Percentiles rank a stretch among this genome's conserved stretches.
Evolutionary conservation across 92 coral and sea anemone genomes (phyloP).

Genomic region (Zoanthus solanderi): DNA sequence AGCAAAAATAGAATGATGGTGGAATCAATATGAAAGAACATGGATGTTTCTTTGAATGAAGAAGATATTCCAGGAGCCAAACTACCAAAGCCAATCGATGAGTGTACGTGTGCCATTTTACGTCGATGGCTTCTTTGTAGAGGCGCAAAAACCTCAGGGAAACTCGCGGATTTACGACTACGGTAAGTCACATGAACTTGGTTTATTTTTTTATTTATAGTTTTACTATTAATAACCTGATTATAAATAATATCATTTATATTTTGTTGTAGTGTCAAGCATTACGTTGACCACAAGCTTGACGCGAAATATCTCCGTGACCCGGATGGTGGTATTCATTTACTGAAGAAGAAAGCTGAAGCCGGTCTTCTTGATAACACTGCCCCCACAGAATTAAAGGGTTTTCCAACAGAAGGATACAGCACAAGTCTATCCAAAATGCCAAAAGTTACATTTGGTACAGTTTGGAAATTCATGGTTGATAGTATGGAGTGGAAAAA

Average conservation of each 20-base stretch:
- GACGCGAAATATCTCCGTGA: conserved; percentile 54
- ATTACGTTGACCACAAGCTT: conserved; percentile 59
- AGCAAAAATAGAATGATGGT: too few species aligned
- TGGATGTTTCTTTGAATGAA: too few species aligned
- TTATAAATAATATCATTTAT: not conserved
- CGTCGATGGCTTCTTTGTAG: conserved; percentile 68
- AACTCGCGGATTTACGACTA: conserved; percentile 5
- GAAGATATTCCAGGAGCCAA: too few species aligned
- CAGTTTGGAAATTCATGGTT: conserved; percentile 56
- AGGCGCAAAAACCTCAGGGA: conserved; percentile 73
- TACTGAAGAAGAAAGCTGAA: conserved; percentile 44
- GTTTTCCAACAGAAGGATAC: conserved; percentile 49
- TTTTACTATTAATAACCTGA: not conserved
- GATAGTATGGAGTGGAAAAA: conserved; percentile 26
- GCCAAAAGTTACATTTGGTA: conserved; percentile 54
- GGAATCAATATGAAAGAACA: too few species aligned
- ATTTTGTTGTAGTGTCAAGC: conserved; percentile 50
- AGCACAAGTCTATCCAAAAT: conserved; percentile 9
- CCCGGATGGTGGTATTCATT: conserved; percentile 42
- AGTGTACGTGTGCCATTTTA: not conserved
- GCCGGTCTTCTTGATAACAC: conserved; percentile 34
- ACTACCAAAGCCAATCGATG: not conserved
- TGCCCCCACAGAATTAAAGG: not conserved
- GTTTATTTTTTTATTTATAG: not conserved
- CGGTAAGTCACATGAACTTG: conserved; percentile 22